Evolutionary conservation across 2,113 vertebrate species (phyloP).

Genomic region (Urocolius indicus): DNA sequence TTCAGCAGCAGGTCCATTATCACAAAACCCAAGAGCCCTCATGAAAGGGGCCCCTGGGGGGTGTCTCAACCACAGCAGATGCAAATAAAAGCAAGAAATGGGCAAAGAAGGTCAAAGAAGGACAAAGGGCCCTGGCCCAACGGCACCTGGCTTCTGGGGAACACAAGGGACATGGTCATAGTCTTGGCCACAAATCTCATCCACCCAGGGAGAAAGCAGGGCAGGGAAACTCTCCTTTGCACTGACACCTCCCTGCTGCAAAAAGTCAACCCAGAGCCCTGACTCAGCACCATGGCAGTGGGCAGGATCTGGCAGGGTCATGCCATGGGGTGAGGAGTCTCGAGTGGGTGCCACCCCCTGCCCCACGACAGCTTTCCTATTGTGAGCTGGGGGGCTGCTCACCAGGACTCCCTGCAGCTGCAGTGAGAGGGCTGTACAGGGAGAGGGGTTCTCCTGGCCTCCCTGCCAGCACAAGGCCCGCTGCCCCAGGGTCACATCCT

Average conservation of each 20-base stretch:
- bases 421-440: too few relatives aligned
- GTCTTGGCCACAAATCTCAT: neutral
- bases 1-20: neutral
- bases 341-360: too few relatives aligned
- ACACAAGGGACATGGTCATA: neutral
- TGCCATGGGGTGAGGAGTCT: too few relatives aligned
- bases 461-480: too few relatives aligned
- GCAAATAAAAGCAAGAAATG: conserved; percentile 26
- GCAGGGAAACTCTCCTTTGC: neutral
- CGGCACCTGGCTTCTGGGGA: neutral
- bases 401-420: too few relatives aligned
- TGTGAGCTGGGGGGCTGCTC: too few relatives aligned
- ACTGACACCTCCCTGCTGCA: neutral
- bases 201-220: neutral
- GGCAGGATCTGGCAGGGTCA: too few relatives aligned
- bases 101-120: neutral
- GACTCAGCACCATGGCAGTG: neutral
- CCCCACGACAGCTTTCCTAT: too few relatives aligned
- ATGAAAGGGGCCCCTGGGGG: neutral
- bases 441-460: too few relatives aligned
- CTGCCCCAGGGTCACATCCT: rapidly evolving
- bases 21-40: neutral
- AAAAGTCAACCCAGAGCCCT: neutral
- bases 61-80: conserved; percentile 30
- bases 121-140: neutral